Percentiles rank a stretch among this genome's conserved stretches.
phyloP scores from a whole-genome alignment of 2,797 vertebrate genomes.

The Carduelis carduelis region DNA sequence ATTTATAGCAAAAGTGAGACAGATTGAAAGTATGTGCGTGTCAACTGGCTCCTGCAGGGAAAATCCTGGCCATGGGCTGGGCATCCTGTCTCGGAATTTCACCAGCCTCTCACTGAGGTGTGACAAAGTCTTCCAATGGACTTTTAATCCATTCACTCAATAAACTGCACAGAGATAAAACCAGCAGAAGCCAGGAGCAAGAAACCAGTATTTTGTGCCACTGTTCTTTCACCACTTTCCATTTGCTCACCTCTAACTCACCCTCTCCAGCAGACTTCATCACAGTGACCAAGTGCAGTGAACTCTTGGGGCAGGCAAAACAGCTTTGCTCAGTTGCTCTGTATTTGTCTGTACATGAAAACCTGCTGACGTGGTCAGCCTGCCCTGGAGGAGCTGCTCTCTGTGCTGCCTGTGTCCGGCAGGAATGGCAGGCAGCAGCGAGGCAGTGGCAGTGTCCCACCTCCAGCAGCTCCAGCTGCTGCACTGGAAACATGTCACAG shows the following conservation, averaged over 20 bases:
- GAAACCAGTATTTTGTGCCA: not conserved
- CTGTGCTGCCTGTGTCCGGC: accelerated
- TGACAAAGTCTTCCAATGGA: not conserved
- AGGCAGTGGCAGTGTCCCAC: not conserved
- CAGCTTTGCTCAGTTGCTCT: not conserved
- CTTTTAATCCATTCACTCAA: not conserved
- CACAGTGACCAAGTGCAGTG: not conserved
- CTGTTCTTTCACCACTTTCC: not conserved
- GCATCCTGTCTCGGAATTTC: not conserved
- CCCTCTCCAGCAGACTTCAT: not conserved
- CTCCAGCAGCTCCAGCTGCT: not conserved
- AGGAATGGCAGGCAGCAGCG: accelerated
- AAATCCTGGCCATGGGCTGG: not conserved
- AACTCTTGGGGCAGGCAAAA: not conserved
- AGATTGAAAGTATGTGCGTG: not conserved
- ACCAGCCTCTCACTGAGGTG: not conserved
- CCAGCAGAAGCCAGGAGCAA: not conserved
- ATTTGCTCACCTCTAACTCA: not conserved
- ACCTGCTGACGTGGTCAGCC: not conserved
- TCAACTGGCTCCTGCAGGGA: not conserved
- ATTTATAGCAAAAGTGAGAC: not conserved
- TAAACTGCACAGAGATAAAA: not conserved
- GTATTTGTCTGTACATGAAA: not conserved
- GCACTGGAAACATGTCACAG: accelerated
- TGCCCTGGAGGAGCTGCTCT: not conserved